Conservation (phyloP, 2,797 vertebrate genomes). For the Margarornis squamiger region DNA sequence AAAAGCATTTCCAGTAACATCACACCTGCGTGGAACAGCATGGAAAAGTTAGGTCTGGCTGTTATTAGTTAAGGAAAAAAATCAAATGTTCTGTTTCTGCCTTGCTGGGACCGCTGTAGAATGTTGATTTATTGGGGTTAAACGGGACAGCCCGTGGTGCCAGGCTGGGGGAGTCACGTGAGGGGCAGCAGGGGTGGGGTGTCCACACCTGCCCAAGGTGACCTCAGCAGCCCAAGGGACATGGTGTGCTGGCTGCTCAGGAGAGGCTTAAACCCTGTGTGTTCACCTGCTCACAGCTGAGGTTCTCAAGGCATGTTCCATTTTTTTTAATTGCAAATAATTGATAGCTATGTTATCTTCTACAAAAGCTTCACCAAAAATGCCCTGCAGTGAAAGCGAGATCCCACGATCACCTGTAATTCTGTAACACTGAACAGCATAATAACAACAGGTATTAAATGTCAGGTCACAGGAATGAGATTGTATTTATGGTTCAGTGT, state of each 20-base stretch:
- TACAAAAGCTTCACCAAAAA: not conserved
- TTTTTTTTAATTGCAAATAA: not conserved
- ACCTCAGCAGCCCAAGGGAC: not conserved
- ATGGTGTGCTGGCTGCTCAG: not conserved
- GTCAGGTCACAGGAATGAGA: not conserved
- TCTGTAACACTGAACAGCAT: not conserved
- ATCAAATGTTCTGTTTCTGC: not conserved
- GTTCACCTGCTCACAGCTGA: not conserved
- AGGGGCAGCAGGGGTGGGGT: not conserved
- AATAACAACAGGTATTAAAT: not conserved
- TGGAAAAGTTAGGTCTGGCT: not conserved
- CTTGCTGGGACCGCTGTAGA: not conserved
- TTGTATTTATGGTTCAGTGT: not conserved
- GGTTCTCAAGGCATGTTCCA: not conserved
- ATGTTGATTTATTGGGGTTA: not conserved
- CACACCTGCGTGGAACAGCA: not conserved
- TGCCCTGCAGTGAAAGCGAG: not conserved
- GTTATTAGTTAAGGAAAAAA: not conserved
- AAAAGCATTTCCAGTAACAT: not conserved
- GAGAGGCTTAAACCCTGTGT: not conserved
- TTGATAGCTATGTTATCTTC: not conserved
- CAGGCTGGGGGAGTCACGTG: not conserved
- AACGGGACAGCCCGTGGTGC: not conserved
- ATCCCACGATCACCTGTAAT: not conserved
- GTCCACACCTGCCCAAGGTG: not conserved